Conservation (phyloP, 2,888 invertebrate species). For the Ichneumoninae sp. region DNA sequence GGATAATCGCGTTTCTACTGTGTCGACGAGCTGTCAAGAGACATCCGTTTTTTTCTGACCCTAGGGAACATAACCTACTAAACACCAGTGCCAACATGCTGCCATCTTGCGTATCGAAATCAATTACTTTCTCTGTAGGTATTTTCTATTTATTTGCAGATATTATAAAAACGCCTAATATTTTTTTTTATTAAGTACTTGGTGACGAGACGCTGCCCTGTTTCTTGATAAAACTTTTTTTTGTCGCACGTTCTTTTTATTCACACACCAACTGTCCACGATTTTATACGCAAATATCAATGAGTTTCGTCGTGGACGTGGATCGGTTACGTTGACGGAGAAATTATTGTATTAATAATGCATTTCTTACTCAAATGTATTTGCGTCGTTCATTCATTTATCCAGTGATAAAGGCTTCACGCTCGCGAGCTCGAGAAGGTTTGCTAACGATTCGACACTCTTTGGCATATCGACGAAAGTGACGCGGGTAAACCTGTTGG, state of each 20-base stretch:
- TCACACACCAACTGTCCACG: not conserved
- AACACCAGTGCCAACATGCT: not conserved
- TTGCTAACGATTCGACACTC: not conserved
- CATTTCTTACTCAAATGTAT: not conserved
- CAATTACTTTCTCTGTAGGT: not conserved
- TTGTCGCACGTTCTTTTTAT: not conserved
- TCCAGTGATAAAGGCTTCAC: not conserved
- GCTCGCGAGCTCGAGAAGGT: not conserved
- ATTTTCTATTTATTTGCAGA: not conserved
- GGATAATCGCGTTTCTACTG: too few relatives aligned
- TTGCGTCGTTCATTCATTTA: not conserved
- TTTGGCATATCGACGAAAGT: conserved; percentile 36
- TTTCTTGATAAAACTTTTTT: not conserved
- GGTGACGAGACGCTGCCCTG: too few relatives aligned
- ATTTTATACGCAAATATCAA: not conserved
- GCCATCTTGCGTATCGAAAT: conserved; percentile 3
- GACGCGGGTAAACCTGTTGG: conserved; percentile 50
- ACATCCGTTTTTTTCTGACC: conserved; percentile 38
- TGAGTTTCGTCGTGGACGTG: not conserved
- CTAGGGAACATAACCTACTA: conserved; percentile 46
- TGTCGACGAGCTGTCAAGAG: conserved; percentile 23
- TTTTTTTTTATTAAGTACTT: too few relatives aligned
- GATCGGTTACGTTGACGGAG: not conserved
- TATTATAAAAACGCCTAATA: too few relatives aligned
- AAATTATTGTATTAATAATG: not conserved